Base-by-base conservation (phyloP, 2,797 vertebrate species). In the Tauraco hartlaubi region DNA sequence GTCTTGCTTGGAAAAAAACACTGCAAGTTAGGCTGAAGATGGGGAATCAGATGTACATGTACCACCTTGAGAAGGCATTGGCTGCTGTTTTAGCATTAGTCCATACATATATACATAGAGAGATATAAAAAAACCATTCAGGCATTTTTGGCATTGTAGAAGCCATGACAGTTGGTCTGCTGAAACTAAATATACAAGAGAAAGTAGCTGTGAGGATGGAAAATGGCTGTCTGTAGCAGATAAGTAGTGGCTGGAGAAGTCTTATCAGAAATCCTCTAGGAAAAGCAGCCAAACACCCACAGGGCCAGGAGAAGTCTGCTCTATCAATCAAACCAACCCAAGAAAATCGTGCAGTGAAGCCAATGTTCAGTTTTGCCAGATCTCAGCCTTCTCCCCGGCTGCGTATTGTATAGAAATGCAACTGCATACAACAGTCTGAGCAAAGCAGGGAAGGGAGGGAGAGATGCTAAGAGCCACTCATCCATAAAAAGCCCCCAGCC, bases 241-340 rank as follows among this genome's bases (percentile, higher is more conserved):
- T 97, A 97, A 97, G 85, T 95, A 85, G 83, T 61, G 77, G 74
- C 80, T 96, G 67, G 85, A 92, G 94, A 96, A 94, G 83, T 84
- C 87, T 88, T 51, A 63, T 66, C 91, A 91, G 88, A 91, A 96
- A 95, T 92, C 74, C 96, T 91, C 23, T 59, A 91, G 79, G 89
- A 94, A 92, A 85, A 87, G 87, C 81, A 90, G 95, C 95, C 93
- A 95, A 96, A 93, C 41, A 48, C 48, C 84, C 88, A 69, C 12
- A 63, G 95, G 94, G 95, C 41, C 26, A 2, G 76, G 52, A 90
- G 90, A 95, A 93, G 83, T 79, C 85, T 64, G 31, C 14, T 83
- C 58, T 77, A 63, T 79, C 92, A 88, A 31, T 91, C 85, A 87
- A 85, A 88, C 64, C 76, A 73, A 68, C 75, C 22, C 91, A 86